phyloP scores from a whole-genome alignment of 1,140 invertebrate genomes.

The Penaeus japonicus region DNA sequence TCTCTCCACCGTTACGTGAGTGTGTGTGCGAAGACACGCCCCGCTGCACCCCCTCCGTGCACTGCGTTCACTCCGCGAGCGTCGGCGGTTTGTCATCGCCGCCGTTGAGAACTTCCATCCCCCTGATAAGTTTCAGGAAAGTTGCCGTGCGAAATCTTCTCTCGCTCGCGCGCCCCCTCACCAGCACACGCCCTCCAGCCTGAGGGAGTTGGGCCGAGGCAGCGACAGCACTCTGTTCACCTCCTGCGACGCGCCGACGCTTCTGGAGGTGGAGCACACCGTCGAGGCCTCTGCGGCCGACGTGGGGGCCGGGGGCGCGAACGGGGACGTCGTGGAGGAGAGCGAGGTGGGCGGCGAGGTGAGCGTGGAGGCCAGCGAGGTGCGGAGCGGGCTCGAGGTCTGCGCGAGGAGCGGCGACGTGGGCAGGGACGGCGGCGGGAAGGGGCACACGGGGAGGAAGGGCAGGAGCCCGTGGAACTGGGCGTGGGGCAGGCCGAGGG shows the following conservation, averaged over 20 bases:
- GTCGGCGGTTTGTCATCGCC: not conserved
- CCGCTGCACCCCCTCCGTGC: not conserved
- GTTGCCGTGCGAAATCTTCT: not conserved
- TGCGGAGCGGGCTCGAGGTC: constrained; percentile 18
- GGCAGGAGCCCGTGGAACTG: constrained; percentile 43
- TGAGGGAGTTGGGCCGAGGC: constrained; percentile 21
- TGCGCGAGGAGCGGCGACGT: constrained; percentile 34
- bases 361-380: constrained; percentile 18
- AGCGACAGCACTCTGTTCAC: constrained; percentile 18
- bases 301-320: not conserved
- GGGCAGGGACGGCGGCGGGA: constrained; percentile 35
- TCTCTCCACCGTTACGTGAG: too few relatives aligned
- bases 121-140: too few relatives aligned
- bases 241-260: not conserved
- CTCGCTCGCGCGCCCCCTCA: not conserved
- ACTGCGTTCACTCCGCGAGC: not conserved
- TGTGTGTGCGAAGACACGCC: too few relatives aligned
- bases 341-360: constrained; percentile 27
- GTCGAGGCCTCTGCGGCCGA: not conserved
- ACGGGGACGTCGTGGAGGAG: constrained; percentile 13
- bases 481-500: constrained; percentile 30
- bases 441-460: constrained; percentile 47
- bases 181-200: constrained; percentile 47
- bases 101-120: too few relatives aligned
- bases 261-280: not conserved